phyloP scores from a whole-genome alignment of 1,140 invertebrate species.

The Lordiphosa mommai region DNA sequence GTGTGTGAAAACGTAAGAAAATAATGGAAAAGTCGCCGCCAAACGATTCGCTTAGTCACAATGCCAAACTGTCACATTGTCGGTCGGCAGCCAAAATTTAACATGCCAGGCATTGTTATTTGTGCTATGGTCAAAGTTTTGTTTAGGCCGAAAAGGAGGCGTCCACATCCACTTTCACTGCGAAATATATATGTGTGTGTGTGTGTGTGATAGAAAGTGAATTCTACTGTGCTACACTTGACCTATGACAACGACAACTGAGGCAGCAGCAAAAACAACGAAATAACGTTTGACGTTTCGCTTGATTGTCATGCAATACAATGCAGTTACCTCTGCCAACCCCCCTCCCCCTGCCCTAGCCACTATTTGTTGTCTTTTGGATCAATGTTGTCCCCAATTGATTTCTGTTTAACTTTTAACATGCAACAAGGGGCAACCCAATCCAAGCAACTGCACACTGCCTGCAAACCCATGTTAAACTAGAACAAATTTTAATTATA shows the following conservation, averaged over 20 bases:
- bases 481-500: no score
- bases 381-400: conserved; percentile 76
- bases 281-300: conserved; percentile 60
- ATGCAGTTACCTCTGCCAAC: conserved; percentile 18
- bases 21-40: conserved; percentile 1
- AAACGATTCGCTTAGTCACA: not conserved
- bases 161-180: conserved; percentile 59
- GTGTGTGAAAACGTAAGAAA: conserved; percentile 33
- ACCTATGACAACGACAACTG: conserved; percentile 65
- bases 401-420: conserved; percentile 73
- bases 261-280: conserved; percentile 20
- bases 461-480: no score
- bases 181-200: conserved; percentile 47
- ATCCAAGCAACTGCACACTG: not conserved
- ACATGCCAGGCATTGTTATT: conserved; percentile 24
- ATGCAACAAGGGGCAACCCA: conserved; percentile 53
- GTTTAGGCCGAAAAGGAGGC: conserved; percentile 36
- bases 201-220: conserved; percentile 64
- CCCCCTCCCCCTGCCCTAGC: conserved; percentile 14
- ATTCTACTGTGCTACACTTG: conserved; percentile 77
- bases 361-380: conserved; percentile 30
- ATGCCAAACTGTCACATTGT: conserved; percentile 65
- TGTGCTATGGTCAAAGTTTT: conserved; percentile 56
- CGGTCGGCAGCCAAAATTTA: conserved; percentile 26
- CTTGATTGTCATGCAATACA: conserved; percentile 70